These are phyloP conservation scores for Hypanus sabinus DNA, from an alignment of 2,113 vertebrate species.

Conservation along the genomic window DNA sequence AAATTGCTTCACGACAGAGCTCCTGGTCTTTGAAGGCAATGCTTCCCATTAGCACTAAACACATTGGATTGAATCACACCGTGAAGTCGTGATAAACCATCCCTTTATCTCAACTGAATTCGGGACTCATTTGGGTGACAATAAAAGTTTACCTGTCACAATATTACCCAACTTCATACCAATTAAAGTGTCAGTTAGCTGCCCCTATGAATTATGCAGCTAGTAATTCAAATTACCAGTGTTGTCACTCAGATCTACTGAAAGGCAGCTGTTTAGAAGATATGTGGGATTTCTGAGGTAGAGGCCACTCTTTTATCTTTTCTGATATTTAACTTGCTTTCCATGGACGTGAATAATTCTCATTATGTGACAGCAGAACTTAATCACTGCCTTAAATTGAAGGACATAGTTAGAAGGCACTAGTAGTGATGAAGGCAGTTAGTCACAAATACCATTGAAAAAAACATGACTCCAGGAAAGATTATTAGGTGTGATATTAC, in stretches of 20 bases:
- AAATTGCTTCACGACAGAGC: background rate
- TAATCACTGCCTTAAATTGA: background rate
- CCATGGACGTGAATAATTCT: background rate
- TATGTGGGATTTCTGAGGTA: background rate
- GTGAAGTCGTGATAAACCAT: conserved; percentile 23
- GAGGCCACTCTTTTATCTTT: background rate
- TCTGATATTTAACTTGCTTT: background rate
- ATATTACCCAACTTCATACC: conserved; percentile 30
- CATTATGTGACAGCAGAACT: background rate
- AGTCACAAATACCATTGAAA: background rate
- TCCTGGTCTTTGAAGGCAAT: conserved; percentile 20
- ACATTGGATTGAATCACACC: conserved; percentile 28
- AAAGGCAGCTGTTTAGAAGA: background rate
- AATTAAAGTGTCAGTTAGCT: conserved; percentile 27
- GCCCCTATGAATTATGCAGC: conserved; percentile 22
- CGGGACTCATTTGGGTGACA: conserved; percentile 23
- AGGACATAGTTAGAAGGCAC: background rate
- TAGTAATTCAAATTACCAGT: background rate
- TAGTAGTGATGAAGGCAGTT: background rate
- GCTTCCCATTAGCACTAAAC: conserved; percentile 9
- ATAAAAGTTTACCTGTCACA: conserved; percentile 32
- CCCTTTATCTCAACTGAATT: background rate
- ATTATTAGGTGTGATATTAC: background rate
- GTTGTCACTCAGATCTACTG: background rate
- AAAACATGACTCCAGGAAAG: background rate